Evolutionary conservation across 1,140 invertebrate genomes (phyloP).

Genomic region (Musca domestica): DNA sequence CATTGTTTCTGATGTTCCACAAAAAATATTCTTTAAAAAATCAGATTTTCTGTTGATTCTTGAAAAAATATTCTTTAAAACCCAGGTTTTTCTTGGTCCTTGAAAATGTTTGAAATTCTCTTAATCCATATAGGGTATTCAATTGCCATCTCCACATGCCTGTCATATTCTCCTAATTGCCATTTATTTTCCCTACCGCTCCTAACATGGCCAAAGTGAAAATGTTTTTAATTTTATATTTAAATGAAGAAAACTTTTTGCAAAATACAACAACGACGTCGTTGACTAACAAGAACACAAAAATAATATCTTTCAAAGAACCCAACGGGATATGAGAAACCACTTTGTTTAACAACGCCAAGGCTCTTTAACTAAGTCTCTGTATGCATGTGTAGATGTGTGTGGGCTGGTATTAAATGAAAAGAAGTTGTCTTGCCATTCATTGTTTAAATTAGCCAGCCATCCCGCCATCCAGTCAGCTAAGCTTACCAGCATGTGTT

Average conservation of each 20-base stretch:
- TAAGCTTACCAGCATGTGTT: neutral
- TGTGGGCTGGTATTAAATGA: too few species aligned
- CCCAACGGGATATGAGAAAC: too few species aligned
- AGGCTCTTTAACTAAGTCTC: too few species aligned
- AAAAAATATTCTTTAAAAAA: too few species aligned
- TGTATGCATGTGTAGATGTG: too few species aligned
- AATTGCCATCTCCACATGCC: neutral
- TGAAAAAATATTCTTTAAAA: slow-evolving; percentile 2
- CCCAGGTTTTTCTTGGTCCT: neutral
- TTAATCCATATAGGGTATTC: neutral
- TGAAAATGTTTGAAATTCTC: neutral
- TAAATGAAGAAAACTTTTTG: slow-evolving; percentile 1
- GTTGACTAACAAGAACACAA: too few species aligned
- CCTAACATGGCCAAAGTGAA: slow-evolving; percentile 1
- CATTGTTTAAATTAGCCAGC: neutral
- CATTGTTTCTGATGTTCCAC: too few species aligned
- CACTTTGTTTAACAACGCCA: too few species aligned
- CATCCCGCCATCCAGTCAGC: neutral
- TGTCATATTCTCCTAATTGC: neutral
- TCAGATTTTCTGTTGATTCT: neutral
- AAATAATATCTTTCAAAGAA: too few species aligned
- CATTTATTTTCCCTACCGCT: neutral
- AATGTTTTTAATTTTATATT: slow-evolving; percentile 19
- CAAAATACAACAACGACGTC: too few species aligned
- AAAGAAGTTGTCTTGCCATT: too few species aligned